Evolutionary conservation across 2,888 invertebrate genomes (phyloP).

Genomic region (Leptogaster cylindrica): DNA sequence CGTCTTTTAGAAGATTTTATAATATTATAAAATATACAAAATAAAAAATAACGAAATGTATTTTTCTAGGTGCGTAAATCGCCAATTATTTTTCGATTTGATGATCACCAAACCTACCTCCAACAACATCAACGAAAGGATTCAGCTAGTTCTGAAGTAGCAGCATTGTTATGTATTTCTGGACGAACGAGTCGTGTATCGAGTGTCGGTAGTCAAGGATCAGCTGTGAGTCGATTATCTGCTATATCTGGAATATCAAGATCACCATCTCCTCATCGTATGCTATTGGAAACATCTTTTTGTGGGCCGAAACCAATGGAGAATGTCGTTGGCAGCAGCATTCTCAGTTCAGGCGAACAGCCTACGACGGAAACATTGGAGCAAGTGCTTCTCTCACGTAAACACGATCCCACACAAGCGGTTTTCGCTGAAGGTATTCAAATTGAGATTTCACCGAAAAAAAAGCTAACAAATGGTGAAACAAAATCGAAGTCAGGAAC

Average conservation of each 20-base stretch:
- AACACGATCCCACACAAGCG: slow-evolving; percentile 70
- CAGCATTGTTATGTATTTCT: slow-evolving; percentile 74
- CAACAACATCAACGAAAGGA: slow-evolving; percentile 73
- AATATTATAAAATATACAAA: too few relatives aligned
- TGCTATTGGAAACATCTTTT: slow-evolving; percentile 88
- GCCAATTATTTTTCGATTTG: slow-evolving; percentile 62
- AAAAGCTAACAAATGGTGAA: slow-evolving; percentile 54
- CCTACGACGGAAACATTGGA: slow-evolving; percentile 66
- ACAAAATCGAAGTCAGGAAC: slow-evolving; percentile 51
- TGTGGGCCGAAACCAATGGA: slow-evolving; percentile 81
- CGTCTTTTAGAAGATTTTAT: too few relatives aligned
- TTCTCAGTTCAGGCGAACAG: slow-evolving; percentile 63
- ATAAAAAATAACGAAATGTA: too few relatives aligned
- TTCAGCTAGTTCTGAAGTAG: slow-evolving; percentile 78
- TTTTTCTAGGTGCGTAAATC: slow-evolving; percentile 55
- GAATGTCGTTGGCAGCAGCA: slow-evolving; percentile 64
- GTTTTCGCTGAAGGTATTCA: slow-evolving; percentile 70
- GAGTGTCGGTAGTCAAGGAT: slow-evolving; percentile 82
- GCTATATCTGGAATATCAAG: slow-evolving; percentile 68
- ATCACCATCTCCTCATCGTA: slow-evolving; percentile 89
- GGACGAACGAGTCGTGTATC: slow-evolving; percentile 83
- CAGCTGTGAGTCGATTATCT: slow-evolving; percentile 67
- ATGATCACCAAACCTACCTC: slow-evolving; percentile 61
- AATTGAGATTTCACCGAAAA: slow-evolving; percentile 59
- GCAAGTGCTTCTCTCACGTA: slow-evolving; percentile 67